Evolutionary conservation across 1,140 invertebrate genomes (phyloP).

Genomic region (Potamilus streckersoni): DNA sequence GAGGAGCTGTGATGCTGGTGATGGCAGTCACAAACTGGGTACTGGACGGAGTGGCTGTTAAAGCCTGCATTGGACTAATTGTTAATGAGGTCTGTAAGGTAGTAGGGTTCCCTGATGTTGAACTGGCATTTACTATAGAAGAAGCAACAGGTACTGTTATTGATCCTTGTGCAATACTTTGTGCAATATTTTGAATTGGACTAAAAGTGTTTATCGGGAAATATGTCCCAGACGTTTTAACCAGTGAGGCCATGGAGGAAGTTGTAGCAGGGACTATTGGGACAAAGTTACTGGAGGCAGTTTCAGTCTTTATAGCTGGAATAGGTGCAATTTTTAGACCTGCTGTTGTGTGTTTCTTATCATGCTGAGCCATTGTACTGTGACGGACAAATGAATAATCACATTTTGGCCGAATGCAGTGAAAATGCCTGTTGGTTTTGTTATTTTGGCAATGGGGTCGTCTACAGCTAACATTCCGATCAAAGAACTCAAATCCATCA

Average conservation of each 20-base stretch:
- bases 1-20: conserved; percentile 7
- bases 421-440: conserved; percentile 80
- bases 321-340: background rate
- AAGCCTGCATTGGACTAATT: conserved; percentile 27
- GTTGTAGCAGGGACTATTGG: background rate
- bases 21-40: conserved; percentile 27
- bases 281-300: conserved; percentile 2
- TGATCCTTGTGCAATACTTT: too few species aligned
- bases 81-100: background rate
- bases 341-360: conserved; percentile 70
- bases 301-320: background rate
- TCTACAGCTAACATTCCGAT: conserved; percentile 82
- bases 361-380: conserved; percentile 79
- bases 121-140: too few species aligned
- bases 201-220: too few species aligned
- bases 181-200: too few species aligned
- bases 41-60: conserved; percentile 5
- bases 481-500: conserved; percentile 86
- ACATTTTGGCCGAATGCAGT: conserved; percentile 80
- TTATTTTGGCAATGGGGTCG: conserved; percentile 78
- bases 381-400: conserved; percentile 80
- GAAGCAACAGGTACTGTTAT: too few species aligned
- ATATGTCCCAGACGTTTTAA: too few species aligned
- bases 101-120: too few species aligned
- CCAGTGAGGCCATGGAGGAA: too few species aligned